Evolutionary conservation across 2,113 vertebrate species (phyloP), one percentile per base, ranked within the genome.

Genomic region (Stomatorhinus ivindoensis): DNA sequence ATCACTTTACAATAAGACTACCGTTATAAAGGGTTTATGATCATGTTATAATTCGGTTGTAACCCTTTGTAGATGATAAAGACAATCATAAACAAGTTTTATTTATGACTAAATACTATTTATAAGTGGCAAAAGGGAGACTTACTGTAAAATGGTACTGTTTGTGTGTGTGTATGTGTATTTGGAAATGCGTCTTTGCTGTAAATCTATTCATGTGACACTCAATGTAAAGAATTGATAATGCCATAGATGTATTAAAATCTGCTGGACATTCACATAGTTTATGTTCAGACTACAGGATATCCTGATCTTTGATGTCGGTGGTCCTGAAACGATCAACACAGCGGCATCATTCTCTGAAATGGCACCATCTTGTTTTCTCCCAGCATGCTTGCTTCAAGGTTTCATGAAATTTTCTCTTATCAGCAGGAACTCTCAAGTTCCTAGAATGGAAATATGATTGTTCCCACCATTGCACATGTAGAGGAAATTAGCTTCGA

Each of bases 361-460:
- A 53, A 86, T 47, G 44, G 85, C 48, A 15, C 85, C 48, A 51
- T 86, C 48, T 86, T 84, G 35, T 44, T 88, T 31, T 44, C 39
- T 8, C 87, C 35, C 55, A 88, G 87, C n/a, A 42, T 19, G 51
- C 50, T 9, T 4, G 27, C 42, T 35, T 73, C 46, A 48, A 19
- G 87, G 87, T 50, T 88, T 73, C 65, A 1, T 76, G 73, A 80
- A 80, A 80, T 13, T 80, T 42, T 44, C 39, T 21, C 61, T 88
- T 88, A 88, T 88, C 87, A 73, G 42, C 87, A 73, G 61, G 61
- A 88, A 88, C 87, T 47, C 87, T 47, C 7, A n/a, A 88, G 87
- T 73, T 88, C 87, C 87, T 88, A 73, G 4, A 50, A 76, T 88
- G 61, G 87, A 88, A 47, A 76, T 44, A 19, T 65, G 31, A 88